Evolutionary conservation across 1,140 invertebrate species (phyloP), one percentile per base, ranked within the genome.

Genomic region (Papilio dardanus): DNA sequence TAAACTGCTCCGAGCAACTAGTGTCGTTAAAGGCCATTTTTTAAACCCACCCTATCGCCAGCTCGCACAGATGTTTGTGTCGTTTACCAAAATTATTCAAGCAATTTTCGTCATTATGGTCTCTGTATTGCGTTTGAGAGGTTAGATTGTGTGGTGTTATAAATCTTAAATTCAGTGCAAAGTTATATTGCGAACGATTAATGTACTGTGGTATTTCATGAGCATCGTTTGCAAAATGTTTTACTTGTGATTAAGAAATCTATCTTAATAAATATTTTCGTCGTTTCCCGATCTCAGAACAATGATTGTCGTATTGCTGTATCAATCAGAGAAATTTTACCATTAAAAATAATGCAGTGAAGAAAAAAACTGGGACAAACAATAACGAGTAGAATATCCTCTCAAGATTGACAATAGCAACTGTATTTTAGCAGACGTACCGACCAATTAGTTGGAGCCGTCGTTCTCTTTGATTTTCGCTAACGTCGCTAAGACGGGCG

Each of bases 361-460:
- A 81, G 82, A 86, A 85, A 83, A 77, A 86, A 83, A 83, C 85
- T 81, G 76, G 80, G 82, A 81, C 76, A 87, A 84, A 83, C 85
- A 82, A 76, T 81, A 85, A 81, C 77, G 78, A 77, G 77, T 79
- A 79, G 81, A 85, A 85, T 83, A 80, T 80, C 80, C 84, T 81
- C 81, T 85, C 82, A 81, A 81, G 80, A 80, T 77, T 79, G 83
- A 86, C 83, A 85, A 86, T 84, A 75, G 82, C 77, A 78, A 81
- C 78, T 81, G 81, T 84, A 87, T 85, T 87, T 82, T 81, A 87
- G 79, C 83, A 78, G 76, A 84, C 79, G 81, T 80, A 78, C 78
- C 75, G 77, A 77, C 84, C 83, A 83, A 78, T 30, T 19, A 79
- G 50, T 54, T 74, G 14, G 84, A 86, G 69, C 86, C 74, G 46